Conservation (phyloP, 2,113 vertebrate genomes). For the Hyperopisus bebe region DNA sequence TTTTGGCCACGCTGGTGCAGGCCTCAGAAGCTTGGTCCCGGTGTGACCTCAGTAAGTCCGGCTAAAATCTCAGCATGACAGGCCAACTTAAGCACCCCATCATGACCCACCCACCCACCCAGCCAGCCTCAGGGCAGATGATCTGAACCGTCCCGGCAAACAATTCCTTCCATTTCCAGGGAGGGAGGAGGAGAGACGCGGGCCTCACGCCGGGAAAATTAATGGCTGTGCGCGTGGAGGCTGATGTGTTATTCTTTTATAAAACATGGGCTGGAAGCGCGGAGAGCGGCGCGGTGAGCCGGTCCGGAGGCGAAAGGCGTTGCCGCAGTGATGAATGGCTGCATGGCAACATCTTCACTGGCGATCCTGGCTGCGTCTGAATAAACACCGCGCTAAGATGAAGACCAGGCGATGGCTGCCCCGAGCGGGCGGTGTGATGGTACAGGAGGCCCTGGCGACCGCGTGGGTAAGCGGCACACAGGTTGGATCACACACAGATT, state of each 20-base stretch:
- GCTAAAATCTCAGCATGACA: background rate
- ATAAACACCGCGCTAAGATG: constrained; percentile 20
- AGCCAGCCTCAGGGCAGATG: background rate
- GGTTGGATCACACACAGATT: background rate
- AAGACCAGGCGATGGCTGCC: background rate
- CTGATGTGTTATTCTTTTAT: constrained; percentile 21
- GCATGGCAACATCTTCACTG: constrained; percentile 20
- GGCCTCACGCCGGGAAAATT: background rate
- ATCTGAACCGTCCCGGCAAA: background rate
- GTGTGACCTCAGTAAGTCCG: background rate
- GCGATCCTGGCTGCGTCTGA: constrained; percentile 8
- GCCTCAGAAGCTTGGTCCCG: background rate
- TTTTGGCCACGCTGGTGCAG: background rate
- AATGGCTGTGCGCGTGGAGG: background rate
- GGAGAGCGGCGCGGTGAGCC: background rate
- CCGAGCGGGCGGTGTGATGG: background rate
- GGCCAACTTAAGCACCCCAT: background rate
- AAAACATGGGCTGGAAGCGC: constrained; percentile 21
- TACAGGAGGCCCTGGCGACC: background rate
- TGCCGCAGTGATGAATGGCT: constrained; percentile 18
- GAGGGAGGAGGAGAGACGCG: background rate
- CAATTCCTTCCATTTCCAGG: constrained; percentile 16
- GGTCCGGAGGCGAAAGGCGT: constrained; percentile 7
- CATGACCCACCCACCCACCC: background rate
- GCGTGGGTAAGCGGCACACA: background rate